Base-by-base conservation (phyloP, 30 jellyfish, hydroid and myxozoan genomes). In the Morbakka virulenta region DNA sequence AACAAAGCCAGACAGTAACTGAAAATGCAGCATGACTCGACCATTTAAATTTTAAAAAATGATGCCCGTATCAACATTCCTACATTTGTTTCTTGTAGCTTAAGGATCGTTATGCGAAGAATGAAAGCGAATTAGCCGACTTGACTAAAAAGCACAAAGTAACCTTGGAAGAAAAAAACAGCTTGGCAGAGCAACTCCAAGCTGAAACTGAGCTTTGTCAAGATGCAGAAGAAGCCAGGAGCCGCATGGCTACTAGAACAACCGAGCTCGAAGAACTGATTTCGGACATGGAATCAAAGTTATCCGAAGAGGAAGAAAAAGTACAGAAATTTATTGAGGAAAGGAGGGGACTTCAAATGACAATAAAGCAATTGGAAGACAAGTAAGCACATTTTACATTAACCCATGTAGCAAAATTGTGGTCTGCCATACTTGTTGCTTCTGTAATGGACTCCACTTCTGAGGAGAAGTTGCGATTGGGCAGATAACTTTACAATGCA, bases 191-290 rank as follows among this genome's bases (percentile, higher is more conserved):
- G 47, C 97, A 87, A 62, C 72, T 94, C 57, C 96, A 89, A 61
- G 97, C 97, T 30, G 99, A 94, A 65, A 89, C 86, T 22, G 99
- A 94, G 82, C 73, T 94, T 64, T 87, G 97, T 64, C 97, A 88
- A 73, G 99, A 94, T 52, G 97, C 97, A 2, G 99, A 94, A 62
- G 99, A 94, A 67, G 92, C 94, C 17, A 52, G 95, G 51, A 88
- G 83, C 32, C 84, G 96, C 14, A 53, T 94, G 66, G 26, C 51
- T 3, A 81, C 79, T 3, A 94, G 91, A 66, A 94, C 88, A 85
- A 84, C 48, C 9, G 99, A 94, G 78, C 82, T 87, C 22, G 99
- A 94, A 74, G 99, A 94, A 3, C 35, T 94, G n/a, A 83, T 94
- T 63, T 28, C 93, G 1, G 99, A 94, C 22, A 75, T 71, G 53